phyloP scores from a whole-genome alignment of 2,888 invertebrate species.

The Trissonchulus latispiculum region DNA sequence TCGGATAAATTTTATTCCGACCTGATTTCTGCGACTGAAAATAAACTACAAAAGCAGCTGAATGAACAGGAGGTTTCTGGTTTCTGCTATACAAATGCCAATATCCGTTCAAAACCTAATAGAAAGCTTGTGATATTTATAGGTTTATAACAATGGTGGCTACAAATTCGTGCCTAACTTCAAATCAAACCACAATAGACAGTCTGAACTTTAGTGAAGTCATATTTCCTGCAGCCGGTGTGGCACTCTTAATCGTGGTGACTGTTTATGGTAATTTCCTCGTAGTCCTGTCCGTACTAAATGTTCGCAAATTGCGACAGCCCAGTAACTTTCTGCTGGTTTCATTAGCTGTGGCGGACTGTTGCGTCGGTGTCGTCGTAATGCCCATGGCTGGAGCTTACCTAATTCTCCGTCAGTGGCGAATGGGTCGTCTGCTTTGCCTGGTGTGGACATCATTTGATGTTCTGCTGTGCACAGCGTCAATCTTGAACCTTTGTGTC shows the following conservation, averaged over 20 bases:
- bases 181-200: no score
- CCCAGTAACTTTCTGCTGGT: slow-evolving; percentile 45
- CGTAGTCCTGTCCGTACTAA: slow-evolving; percentile 51
- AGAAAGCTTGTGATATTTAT: no score
- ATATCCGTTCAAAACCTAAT: no score
- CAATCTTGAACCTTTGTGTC: slow-evolving; percentile 52
- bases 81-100: no score
- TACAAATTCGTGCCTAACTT: no score
- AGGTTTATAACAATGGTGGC: no score
- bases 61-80: no score
- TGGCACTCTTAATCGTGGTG: background rate
- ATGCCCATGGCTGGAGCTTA: slow-evolving; percentile 50
- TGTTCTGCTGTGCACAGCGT: slow-evolving; percentile 52
- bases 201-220: no score
- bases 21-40: no score
- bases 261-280: slow-evolving; percentile 47
- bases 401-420: slow-evolving; percentile 41
- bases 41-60: no score
- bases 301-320: slow-evolving; percentile 48
- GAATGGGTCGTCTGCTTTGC: slow-evolving; percentile 38
- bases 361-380: slow-evolving; percentile 50
- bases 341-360: slow-evolving; percentile 51
- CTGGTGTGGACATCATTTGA: slow-evolving; percentile 51
- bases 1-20: no score
- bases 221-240: background rate